phyloP scores from a whole-genome alignment of 2,888 invertebrate species.

The Polyploca ridens region DNA sequence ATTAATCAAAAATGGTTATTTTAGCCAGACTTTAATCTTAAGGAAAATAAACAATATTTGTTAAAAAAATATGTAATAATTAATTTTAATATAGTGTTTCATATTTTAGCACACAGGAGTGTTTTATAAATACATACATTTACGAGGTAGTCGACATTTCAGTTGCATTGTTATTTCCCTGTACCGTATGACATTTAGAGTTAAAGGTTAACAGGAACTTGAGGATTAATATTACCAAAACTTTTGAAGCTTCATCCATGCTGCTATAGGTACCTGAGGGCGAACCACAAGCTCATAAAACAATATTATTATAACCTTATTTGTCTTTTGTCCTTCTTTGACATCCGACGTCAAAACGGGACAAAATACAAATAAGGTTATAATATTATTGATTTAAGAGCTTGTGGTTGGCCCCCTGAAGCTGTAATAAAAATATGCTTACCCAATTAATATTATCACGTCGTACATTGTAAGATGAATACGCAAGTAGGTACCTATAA shows the following conservation, averaged over 20 bases:
- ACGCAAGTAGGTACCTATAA: neutral
- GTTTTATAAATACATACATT: neutral
- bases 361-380: too few relatives aligned
- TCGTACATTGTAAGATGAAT: neutral
- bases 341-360: too few relatives aligned
- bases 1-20: neutral
- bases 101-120: neutral
- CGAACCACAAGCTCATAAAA: too few relatives aligned
- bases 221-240: neutral
- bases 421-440: neutral
- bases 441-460: neutral
- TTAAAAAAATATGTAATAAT: too few relatives aligned
- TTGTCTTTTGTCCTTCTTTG: too few relatives aligned
- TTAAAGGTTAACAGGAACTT: constrained; percentile 14
- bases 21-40: too few relatives aligned
- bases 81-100: too few relatives aligned
- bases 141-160: constrained; percentile 28
- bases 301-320: too few relatives aligned
- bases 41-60: too few relatives aligned
- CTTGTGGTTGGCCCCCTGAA: too few relatives aligned
- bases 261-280: neutral
- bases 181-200: constrained; percentile 30
- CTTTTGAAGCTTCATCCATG: too few relatives aligned
- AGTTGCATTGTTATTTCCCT: constrained; percentile 22
- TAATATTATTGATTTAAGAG: too few relatives aligned